These are phyloP conservation scores for Neuroterus valhalla DNA, from an alignment of 1,140 invertebrate genomes.

Conservation along the genomic window DNA sequence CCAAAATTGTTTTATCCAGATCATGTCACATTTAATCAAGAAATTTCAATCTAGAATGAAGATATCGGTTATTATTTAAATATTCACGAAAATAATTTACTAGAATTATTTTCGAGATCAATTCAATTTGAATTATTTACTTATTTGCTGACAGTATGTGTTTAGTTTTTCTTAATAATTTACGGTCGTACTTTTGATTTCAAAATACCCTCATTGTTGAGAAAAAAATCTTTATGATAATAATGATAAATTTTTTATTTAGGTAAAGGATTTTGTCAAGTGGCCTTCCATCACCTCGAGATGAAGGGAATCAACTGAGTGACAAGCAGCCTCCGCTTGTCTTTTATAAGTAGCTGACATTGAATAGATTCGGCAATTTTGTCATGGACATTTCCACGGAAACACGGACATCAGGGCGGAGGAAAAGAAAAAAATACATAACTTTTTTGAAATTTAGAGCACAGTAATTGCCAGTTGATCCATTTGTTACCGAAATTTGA, in stretches of 20 bases:
- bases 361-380: constrained; percentile 47
- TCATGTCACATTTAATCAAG: too few relatives aligned
- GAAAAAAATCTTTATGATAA: not conserved
- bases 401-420: too few relatives aligned
- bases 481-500: too few relatives aligned
- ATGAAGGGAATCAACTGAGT: constrained; percentile 52
- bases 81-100: too few relatives aligned
- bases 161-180: not conserved
- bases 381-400: constrained; percentile 30
- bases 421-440: too few relatives aligned
- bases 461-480: too few relatives aligned
- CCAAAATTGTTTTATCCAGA: too few relatives aligned
- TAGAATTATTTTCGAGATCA: too few relatives aligned
- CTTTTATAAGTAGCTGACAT: constrained; percentile 61
- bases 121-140: too few relatives aligned
- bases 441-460: too few relatives aligned
- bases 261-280: constrained; percentile 9
- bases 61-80: constrained; percentile 1
- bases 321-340: constrained; percentile 48
- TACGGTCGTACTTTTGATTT: constrained; percentile 26
- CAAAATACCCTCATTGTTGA: not conserved
- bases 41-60: not conserved
- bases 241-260: not conserved
- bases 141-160: not conserved
- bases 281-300: constrained; percentile 36